Base-by-base conservation (phyloP, 2,888 invertebrate genomes). In the Tridacna crocea region DNA sequence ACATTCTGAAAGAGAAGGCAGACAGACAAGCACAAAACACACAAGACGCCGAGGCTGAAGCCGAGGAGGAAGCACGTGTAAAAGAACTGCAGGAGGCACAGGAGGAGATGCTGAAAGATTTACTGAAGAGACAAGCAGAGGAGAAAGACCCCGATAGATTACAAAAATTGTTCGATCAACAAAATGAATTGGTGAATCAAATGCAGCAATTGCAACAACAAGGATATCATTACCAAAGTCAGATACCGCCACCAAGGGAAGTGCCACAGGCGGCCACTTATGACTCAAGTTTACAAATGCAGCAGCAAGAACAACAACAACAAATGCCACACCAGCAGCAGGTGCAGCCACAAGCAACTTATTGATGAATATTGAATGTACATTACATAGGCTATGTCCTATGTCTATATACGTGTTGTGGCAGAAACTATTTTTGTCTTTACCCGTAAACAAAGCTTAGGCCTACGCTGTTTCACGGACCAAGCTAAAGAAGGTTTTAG, bases 61-160 rank as follows among this genome's bases (percentile, higher is more conserved):
- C 65, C 27, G 26, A 24, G 15, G 65, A 65, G 17, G 65, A 26
- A 8, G 65, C 22, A 65, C 15, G 27, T 13, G 26, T 65, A 3
- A 27, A 65, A 26, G 26, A 65, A 26, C 27, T 65, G 0, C 65
- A 65, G 26, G 26, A 65, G 2, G 65, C 24, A 0, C 65, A 65
- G 27, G 27, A 24, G 17, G 77, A 65, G n/a, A 51, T 80, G 15
- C 60, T 80, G 13, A 73, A 80, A 58, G 80, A 76, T 19, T 77
- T 80, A 0, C 55, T 80, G 17, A 58, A 73, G 27, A 22, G 27
- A 27, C 80, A 80, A 63, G 66, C 66, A 24, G 66, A 73, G 46
- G 80, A 76, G 47, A 77, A 73, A 19, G 80, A 80, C 47, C 76
- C 76, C 0, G 73, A 77, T 27, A 51, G 73, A 60, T 65, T 76